A percentile compares a stretch with the other conserved stretches of the same genome.
These are phyloP conservation scores for Syngnathoides biaculeatus DNA, from an alignment of 2,113 vertebrate genomes.

Conservation along the genomic window DNA sequence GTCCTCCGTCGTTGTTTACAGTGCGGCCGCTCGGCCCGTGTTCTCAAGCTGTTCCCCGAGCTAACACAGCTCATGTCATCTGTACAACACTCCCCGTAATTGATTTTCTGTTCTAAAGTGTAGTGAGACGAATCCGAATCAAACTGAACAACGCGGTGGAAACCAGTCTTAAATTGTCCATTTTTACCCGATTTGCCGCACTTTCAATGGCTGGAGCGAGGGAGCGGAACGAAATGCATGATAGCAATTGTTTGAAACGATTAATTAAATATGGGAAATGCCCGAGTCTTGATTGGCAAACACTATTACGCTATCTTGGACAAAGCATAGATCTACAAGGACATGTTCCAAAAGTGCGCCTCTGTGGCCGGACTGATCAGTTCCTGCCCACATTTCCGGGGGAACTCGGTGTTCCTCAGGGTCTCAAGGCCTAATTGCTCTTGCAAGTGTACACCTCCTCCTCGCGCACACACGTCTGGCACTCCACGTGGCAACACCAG, in stretches of 20 bases:
- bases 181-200: neutral
- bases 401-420: neutral
- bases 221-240: neutral
- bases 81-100: neutral
- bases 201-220: neutral
- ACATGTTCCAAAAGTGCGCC: neutral
- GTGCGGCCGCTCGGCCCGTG: neutral
- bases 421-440: slow-evolving; percentile 70
- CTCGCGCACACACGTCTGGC: slow-evolving; percentile 90
- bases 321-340: neutral
- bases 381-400: neutral
- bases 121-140: neutral
- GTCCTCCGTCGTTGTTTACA: neutral
- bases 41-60: neutral
- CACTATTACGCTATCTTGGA: neutral
- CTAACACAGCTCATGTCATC: neutral
- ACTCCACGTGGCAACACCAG: slow-evolving; percentile 99
- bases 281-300: neutral
- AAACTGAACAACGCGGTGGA: neutral
- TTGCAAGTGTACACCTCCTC: slow-evolving; percentile 97
- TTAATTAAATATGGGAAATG: neutral
- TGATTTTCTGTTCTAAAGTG: neutral
- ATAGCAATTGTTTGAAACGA: neutral
- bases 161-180: neutral
- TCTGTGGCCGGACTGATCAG: neutral